A percentile compares a stretch with the other conserved stretches of the same genome.
Evolutionary conservation across 2,888 invertebrate species (phyloP).

Genomic region (Thecocarcelia acutangulata): DNA sequence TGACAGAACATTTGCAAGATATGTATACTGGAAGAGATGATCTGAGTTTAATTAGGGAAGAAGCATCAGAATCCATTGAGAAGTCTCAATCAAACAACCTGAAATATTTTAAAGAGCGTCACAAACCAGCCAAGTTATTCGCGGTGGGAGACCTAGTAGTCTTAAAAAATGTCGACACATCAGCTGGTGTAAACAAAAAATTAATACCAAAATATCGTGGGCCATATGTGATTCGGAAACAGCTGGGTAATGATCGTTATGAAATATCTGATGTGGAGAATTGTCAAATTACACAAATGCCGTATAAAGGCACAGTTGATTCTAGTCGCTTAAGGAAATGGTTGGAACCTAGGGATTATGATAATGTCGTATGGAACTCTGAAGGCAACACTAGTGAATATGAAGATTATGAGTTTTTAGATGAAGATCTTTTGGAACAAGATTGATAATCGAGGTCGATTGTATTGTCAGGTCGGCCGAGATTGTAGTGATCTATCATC

Average conservation of each 20-base stretch:
- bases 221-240: slow-evolving; percentile 48
- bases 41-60: slow-evolving; percentile 22
- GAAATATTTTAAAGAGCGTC: slow-evolving; percentile 5
- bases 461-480: no score
- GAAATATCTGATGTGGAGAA: slow-evolving; percentile 22
- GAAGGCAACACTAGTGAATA: slow-evolving; percentile 46
- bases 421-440: slow-evolving; percentile 38
- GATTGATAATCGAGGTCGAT: slow-evolving; percentile 54
- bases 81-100: slow-evolving; percentile 1
- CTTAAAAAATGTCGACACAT: slow-evolving; percentile 33
- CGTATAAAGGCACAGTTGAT: slow-evolving; percentile 18
- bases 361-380: slow-evolving; percentile 32
- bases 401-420: slow-evolving; percentile 38
- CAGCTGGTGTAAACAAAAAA: slow-evolving; percentile 16
- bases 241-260: no score
- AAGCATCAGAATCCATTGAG: slow-evolving; percentile 37
- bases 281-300: slow-evolving; percentile 29
- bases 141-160: slow-evolving; percentile 35
- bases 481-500: no score
- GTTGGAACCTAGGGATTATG: slow-evolving; percentile 43
- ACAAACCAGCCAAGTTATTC: slow-evolving; percentile 42
- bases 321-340: slow-evolving; percentile 40
- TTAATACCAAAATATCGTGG: no score
- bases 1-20: slow-evolving; percentile 45
- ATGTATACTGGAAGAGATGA: slow-evolving; percentile 7